A percentile compares a stretch with the other conserved stretches of the same genome.
These are phyloP conservation scores for Stigmatopora argus DNA, from an alignment of 2,113 vertebrate genomes.

Conservation along the genomic window DNA sequence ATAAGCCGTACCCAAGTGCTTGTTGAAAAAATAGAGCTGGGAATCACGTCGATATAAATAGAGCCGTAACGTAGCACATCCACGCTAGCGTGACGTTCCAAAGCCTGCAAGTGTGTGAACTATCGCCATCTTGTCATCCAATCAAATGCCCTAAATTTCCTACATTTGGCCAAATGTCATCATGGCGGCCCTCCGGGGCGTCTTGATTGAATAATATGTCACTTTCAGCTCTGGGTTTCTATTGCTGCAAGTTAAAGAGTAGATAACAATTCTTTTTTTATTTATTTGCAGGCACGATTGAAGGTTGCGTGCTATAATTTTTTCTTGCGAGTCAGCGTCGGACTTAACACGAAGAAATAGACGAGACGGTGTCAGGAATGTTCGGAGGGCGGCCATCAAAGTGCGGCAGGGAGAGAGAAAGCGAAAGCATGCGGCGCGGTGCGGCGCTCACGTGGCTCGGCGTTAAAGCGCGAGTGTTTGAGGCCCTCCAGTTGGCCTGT, in stretches of 20 bases:
- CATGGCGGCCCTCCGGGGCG: slow-evolving; percentile 5
- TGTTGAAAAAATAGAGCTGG: too few relatives aligned
- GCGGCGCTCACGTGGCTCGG: slow-evolving; percentile 2
- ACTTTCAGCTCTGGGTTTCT: neutral
- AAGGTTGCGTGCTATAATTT: too few relatives aligned
- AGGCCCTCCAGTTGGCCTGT: slow-evolving; percentile 24
- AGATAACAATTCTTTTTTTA: too few relatives aligned
- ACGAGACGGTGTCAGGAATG: slow-evolving; percentile 29
- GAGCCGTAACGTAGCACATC: slow-evolving; percentile 12
- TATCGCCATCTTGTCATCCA: slow-evolving; percentile 17
- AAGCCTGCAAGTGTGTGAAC: slow-evolving; percentile 13
- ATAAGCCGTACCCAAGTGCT: too few relatives aligned
- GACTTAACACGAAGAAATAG: slow-evolving; percentile 26
- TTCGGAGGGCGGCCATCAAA: slow-evolving; percentile 14
- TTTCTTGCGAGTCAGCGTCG: too few relatives aligned
- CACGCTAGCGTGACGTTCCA: slow-evolving; percentile 21
- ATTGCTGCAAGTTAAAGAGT: neutral
- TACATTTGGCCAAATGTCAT: slow-evolving; percentile 13
- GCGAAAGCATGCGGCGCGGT: neutral
- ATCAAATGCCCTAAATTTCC: slow-evolving; percentile 27
- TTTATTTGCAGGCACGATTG: too few relatives aligned
- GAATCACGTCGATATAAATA: neutral
- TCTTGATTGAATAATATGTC: slow-evolving; percentile 16
- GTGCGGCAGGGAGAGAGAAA: neutral
- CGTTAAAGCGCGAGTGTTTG: slow-evolving; percentile 16